Evolutionary conservation across 2,888 invertebrate species (phyloP).

Genomic region (Tupiocoris notatus): DNA sequence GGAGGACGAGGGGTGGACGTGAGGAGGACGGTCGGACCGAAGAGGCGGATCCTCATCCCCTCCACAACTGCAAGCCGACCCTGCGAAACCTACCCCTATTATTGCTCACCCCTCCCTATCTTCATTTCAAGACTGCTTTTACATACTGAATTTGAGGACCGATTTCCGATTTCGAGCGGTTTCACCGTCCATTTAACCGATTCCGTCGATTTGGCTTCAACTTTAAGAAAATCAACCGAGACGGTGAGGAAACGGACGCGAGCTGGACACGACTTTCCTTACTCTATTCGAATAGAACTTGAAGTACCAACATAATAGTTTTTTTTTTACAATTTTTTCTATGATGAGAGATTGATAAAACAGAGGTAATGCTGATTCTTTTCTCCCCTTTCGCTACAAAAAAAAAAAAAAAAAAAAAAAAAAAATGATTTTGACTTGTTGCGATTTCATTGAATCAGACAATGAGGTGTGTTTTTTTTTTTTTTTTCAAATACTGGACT

Average conservation of each 20-base stretch:
- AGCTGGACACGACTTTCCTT: neutral
- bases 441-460: no score
- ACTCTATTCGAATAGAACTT: no score
- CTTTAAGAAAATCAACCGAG: neutral
- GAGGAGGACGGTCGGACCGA: slow-evolving; percentile 7
- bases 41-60: slow-evolving; percentile 26
- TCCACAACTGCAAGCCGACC: slow-evolving; percentile 20
- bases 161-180: slow-evolving; percentile 29
- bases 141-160: slow-evolving; percentile 34
- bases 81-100: slow-evolving; percentile 40
- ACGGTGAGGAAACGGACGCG: neutral
- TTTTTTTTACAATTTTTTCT: no score
- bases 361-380: no score
- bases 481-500: no score
- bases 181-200: slow-evolving; percentile 33
- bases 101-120: slow-evolving; percentile 28
- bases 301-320: no score
- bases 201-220: slow-evolving; percentile 2
- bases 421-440: no score
- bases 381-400: no score
- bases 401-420: no score
- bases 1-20: neutral
- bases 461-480: no score
- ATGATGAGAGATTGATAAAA: neutral
- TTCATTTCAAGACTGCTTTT: neutral